Conservation (phyloP, 2,888 invertebrate genomes). For the Apamea crenata region DNA sequence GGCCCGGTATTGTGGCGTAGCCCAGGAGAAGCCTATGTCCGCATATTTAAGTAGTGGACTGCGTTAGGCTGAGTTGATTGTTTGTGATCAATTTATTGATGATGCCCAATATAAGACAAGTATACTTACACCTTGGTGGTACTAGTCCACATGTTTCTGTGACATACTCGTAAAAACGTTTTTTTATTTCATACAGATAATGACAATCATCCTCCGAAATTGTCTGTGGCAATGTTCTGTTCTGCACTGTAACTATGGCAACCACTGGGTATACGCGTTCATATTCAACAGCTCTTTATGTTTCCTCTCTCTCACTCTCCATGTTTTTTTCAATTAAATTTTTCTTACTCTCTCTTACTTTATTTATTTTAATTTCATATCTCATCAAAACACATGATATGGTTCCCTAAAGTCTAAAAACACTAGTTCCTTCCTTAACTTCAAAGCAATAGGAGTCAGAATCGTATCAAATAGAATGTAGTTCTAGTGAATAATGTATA, state of each 20-base stretch:
- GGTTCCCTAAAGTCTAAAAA: background rate
- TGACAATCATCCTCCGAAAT: background rate
- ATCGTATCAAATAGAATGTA: slow-evolving; percentile 22
- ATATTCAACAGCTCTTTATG: background rate
- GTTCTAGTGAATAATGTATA: slow-evolving; percentile 25
- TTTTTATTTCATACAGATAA: background rate
- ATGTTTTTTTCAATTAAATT: background rate
- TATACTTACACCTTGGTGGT: background rate
- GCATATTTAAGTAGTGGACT: background rate
- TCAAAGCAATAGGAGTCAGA: slow-evolving; percentile 26
- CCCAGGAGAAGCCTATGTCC: background rate
- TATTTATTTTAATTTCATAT: background rate
- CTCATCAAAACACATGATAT: background rate
- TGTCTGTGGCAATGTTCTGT: background rate
- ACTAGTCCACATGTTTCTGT: background rate
- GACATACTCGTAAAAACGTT: no score
- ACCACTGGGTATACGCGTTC: background rate
- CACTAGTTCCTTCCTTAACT: background rate
- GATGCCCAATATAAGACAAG: background rate
- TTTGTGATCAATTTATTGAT: no score
- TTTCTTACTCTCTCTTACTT: no score
- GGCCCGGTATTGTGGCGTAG: background rate
- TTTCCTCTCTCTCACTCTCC: background rate
- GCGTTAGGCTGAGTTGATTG: background rate
- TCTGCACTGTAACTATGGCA: background rate